Percentiles rank a stretch among this genome's conserved stretches.
These are phyloP conservation scores for Drosophila percnosoma DNA, from an alignment of 2,888 invertebrate genomes.

Conservation along the genomic window DNA sequence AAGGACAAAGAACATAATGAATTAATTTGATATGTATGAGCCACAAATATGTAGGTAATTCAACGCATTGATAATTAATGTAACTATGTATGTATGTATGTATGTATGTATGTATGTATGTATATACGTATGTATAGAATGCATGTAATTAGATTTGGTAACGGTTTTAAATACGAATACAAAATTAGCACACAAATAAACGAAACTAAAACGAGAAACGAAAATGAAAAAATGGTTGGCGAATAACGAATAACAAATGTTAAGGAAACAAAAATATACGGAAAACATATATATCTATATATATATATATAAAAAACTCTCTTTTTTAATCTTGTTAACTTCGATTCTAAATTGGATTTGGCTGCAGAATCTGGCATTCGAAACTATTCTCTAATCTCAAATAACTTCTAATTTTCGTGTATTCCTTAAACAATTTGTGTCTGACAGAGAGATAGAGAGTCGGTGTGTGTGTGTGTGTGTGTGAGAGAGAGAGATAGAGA, in stretches of 20 bases:
- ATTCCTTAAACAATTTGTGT: slow-evolving; percentile 13
- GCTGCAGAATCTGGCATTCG: background rate
- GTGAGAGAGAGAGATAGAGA: background rate
- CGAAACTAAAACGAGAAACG: slow-evolving; percentile 33
- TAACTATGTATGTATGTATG: slow-evolving; percentile 5
- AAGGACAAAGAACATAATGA: background rate
- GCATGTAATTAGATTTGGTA: slow-evolving; percentile 27
- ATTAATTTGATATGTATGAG: background rate
- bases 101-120: slow-evolving; percentile 1
- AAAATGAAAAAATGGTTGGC: slow-evolving; percentile 21
- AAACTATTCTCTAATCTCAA: background rate
- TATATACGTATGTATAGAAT: slow-evolving; percentile 2
- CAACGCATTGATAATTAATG: background rate
- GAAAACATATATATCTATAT: slow-evolving; percentile 1
- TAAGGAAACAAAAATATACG: slow-evolving; percentile 22
- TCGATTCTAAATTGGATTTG: slow-evolving; percentile 8
- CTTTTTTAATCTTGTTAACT: slow-evolving; percentile 12
- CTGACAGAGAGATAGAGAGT: slow-evolving; percentile 3
- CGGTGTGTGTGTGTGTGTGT: background rate
- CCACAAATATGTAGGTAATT: background rate
- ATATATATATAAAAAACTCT: background rate
- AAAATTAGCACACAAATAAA: slow-evolving; percentile 57
- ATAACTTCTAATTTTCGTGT: slow-evolving; percentile 1
- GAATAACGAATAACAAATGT: slow-evolving; percentile 23
- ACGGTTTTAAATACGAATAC: slow-evolving; percentile 46